These are phyloP conservation scores for Indicator maculatus DNA, from an alignment of 2,113 vertebrate species.

Conservation along the genomic window DNA sequence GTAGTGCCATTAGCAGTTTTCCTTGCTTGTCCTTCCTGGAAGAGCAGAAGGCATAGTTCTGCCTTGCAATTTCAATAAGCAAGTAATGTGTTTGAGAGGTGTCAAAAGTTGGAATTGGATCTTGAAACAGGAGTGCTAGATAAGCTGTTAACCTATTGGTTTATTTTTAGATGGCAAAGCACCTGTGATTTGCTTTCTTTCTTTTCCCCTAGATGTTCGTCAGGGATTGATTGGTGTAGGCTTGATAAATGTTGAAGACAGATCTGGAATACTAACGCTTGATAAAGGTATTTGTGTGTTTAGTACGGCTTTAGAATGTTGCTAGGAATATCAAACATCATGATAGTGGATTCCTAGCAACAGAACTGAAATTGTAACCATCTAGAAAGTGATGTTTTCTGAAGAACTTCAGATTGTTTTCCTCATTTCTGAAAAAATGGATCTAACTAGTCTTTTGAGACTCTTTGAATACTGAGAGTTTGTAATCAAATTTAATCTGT, in stretches of 20 bases:
- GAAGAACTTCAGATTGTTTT: not conserved
- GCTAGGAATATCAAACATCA: accelerated
- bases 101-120: not conserved
- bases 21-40: not conserved
- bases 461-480: not conserved
- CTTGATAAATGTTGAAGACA: constrained; percentile 93
- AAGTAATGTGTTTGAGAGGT: not conserved
- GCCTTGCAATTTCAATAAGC: not conserved
- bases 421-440: not conserved
- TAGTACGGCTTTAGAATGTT: not conserved
- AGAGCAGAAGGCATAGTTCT: not conserved
- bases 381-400: not conserved
- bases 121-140: not conserved
- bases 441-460: not conserved
- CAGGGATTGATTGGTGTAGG: constrained; percentile 94
- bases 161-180: not conserved
- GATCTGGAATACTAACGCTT: constrained; percentile 87
- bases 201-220: constrained; percentile 85
- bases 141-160: not conserved
- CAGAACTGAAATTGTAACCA: not conserved
- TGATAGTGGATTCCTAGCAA: not conserved
- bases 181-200: not conserved
- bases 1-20: not conserved
- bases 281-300: constrained; percentile 88
- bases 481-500: not conserved